Base-by-base conservation (phyloP, 2,888 invertebrate genomes). In the Diogma glabrata region DNA sequence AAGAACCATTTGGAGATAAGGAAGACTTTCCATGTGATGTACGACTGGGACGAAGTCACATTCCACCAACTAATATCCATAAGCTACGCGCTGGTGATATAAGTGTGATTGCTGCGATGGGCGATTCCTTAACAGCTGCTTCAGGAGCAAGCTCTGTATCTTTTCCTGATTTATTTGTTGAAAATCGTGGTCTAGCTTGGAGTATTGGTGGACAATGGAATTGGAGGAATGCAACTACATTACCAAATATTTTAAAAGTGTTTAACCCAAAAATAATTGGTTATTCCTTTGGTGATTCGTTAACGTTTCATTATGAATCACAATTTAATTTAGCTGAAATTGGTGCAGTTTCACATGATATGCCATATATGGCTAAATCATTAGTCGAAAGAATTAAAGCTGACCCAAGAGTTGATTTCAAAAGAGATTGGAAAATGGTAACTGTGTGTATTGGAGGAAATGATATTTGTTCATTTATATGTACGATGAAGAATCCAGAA, bases 381-480 rank as follows among this genome's bases (percentile, higher is more conserved):
- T 58, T 78, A 30, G 62, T 77, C 4, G 66, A 66, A 36, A 64
- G 73, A 52, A 75, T 78, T 4, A 67, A 64, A 53, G 62, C 57
- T 7, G 73, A 77, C 61, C 63, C 65, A 10, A 64, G 70, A 50
- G 70, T 77, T 3, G 64, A 77, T 54, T 43, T 75, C 8, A 58
- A 70, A 49, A 67, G 67, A 30, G 67, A 75, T 56, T 78, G 78
- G 77, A 78, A 77, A 69, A 77, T 78, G 75, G 69, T 86, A 47
- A 85, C 86, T 0, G 72, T 87, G 47, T 79, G 65, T 49, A 58
- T 77, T 33, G 76, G 77, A 16, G 59, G 67, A 6, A 78, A 78
- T 58, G 75, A 78, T 58, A 72, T 78, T 59, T 78, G 77, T 56
- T 45, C 59, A 3, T 68, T 75, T 33, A 61, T 75, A 24, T 78